These are phyloP conservation scores for Tamandua tetradactyla DNA, from an alignment of 2,797 vertebrate genomes.

Conservation along the genomic window DNA sequence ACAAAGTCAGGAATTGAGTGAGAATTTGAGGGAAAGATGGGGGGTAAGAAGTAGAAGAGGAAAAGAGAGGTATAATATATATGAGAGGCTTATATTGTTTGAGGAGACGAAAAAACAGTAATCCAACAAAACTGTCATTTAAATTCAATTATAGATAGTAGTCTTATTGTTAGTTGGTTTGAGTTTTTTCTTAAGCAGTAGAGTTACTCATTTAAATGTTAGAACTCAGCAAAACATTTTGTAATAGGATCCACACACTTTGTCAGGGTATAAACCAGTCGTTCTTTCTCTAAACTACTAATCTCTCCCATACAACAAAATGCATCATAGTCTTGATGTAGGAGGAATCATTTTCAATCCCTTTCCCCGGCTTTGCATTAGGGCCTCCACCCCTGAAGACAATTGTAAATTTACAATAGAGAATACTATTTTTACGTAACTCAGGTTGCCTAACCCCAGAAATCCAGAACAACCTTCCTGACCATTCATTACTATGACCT, in stretches of 20 bases:
- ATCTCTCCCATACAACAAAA: not conserved
- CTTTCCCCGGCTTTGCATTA: not conserved
- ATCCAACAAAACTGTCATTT: not conserved
- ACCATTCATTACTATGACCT: not conserved
- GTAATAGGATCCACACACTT: not conserved
- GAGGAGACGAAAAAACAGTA: not conserved
- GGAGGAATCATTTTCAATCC: not conserved
- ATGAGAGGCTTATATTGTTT: not conserved
- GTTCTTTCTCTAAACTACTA: not conserved
- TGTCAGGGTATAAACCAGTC: not conserved
- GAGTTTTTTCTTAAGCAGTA: not conserved
- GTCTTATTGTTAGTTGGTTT: constrained; percentile 25
- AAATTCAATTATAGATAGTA: not conserved
- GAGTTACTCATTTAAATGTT: not conserved
- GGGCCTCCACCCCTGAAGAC: not conserved
- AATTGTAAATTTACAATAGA: not conserved
- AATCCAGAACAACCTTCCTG: not conserved
- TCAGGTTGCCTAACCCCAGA: not conserved
- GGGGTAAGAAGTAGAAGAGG: not conserved
- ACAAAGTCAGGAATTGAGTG: not conserved
- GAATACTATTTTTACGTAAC: not conserved
- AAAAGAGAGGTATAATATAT: not conserved
- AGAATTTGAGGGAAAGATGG: not conserved
- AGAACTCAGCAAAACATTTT: not conserved
- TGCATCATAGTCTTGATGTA: not conserved